These are phyloP conservation scores for Oreochromis niloticus DNA, from an alignment of 2,113 vertebrate species.

Conservation along the genomic window DNA sequence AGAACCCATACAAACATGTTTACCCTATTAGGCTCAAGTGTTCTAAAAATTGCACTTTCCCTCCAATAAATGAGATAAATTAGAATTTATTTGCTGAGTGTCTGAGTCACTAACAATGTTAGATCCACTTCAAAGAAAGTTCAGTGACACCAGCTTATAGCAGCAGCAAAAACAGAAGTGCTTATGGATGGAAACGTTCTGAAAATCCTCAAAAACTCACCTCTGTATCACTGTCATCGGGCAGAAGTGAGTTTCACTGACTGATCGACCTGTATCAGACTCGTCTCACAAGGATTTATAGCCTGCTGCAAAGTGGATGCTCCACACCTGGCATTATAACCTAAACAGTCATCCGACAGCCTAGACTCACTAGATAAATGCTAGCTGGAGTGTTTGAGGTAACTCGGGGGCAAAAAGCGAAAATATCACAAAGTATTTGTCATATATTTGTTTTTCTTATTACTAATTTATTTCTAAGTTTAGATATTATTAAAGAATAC, in stretches of 20 bases:
- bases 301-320: not conserved
- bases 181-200: not conserved
- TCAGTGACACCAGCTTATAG: not conserved
- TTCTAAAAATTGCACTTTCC: not conserved
- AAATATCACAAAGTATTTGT: not conserved
- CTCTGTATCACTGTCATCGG: not conserved
- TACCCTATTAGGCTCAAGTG: not conserved
- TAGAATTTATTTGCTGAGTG: not conserved
- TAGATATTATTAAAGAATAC: not conserved
- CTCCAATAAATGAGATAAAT: not conserved
- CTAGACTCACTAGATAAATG: not conserved
- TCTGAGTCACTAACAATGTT: not conserved
- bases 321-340: not conserved
- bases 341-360: not conserved
- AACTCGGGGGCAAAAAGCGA: accelerated
- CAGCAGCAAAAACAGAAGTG: not conserved
- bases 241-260: not conserved
- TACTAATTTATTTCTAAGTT: not conserved
- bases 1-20: not conserved
- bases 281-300: not conserved
- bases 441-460: not conserved
- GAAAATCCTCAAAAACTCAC: too few relatives aligned
- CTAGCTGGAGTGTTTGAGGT: not conserved
- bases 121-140: not conserved
- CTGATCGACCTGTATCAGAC: not conserved